Evolutionary conservation across 2,797 vertebrate species (phyloP), one percentile per base, ranked within the genome.

Genomic region (Hoplostethus atlanticus): DNA sequence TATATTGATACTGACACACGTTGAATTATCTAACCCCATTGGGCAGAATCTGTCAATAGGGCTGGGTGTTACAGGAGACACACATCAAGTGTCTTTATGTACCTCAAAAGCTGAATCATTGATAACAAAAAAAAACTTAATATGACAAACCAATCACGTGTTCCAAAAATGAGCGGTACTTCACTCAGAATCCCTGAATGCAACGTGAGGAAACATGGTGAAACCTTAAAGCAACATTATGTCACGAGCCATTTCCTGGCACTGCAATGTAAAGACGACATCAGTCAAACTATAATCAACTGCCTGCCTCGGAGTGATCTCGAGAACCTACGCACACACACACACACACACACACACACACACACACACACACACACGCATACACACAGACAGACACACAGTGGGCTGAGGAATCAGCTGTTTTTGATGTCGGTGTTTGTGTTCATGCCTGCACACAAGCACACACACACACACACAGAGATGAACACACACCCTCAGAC

Each of bases 141-240:
- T 13, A 34, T 31, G 48, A 50, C 42, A 28, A 68, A 61, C 47
- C 28, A 58, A 59, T 71, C 64, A 71, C 7, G 7, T 61, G 62
- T 68, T 77, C n/a, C 47, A 51, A 76, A 70, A 77, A 50, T 40
- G 50, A 84, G 73, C 47, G 47, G 38, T 3, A 17, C 54, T 68
- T 69, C 21, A 21, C 70, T 65, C 3, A 44, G 70, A 84, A 57
- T 80, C 74, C 65, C 67, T 47, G 6, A 59, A 70, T 67, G 69
- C 67, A 73, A 84, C 11, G 21, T 59, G 66, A 83, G 73, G 81
- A 46, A 42, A 31, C 48, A 56, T 66, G 42, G 34, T 34, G 1
- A 76, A 83, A 85, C 82, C 52, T 81, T 77, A 84, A 82, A 77
- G 84, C 73, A 89, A 84, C 81, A 87, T 83, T 84, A 78, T 86